A percentile compares a stretch with the other conserved stretches of the same genome.
Evolutionary conservation across 2,113 vertebrate species (phyloP).

Genomic region (Orthochromis indermauri): DNA sequence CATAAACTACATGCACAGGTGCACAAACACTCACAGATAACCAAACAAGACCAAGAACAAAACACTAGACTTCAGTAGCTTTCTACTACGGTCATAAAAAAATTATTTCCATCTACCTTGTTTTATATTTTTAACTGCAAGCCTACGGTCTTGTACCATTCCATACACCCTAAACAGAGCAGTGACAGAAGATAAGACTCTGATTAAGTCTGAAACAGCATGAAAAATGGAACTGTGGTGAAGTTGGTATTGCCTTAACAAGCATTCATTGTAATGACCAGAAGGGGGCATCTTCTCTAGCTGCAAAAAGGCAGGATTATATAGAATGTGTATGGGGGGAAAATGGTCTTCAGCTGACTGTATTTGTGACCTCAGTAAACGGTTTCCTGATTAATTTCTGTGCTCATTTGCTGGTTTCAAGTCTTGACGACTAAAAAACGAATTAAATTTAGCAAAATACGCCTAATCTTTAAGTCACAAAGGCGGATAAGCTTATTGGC

Average conservation of each 20-base stretch:
- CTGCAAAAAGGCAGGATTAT: neutral
- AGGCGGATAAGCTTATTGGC: neutral
- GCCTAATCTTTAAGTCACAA: neutral
- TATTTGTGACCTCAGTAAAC: rapidly evolving
- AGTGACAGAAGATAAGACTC: neutral
- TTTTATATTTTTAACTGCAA: neutral
- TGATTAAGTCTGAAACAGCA: neutral
- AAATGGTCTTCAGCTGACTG: neutral
- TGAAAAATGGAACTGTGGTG: neutral
- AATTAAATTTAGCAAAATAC: neutral
- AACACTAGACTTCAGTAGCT: neutral
- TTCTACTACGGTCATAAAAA: neutral
- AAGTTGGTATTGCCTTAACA: neutral
- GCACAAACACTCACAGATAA: neutral
- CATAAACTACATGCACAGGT: neutral
- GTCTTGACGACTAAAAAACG: neutral
- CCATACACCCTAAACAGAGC: neutral
- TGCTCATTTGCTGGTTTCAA: neutral
- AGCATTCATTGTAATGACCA: neutral
- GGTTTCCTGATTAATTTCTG: neutral
- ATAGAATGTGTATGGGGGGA: rapidly evolving
- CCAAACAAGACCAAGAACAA: neutral
- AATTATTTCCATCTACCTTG: neutral
- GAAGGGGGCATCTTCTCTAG: neutral
- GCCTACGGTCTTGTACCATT: neutral